Conservation (phyloP, 1,140 invertebrate genomes). For the Trichogramma pretiosum region DNA sequence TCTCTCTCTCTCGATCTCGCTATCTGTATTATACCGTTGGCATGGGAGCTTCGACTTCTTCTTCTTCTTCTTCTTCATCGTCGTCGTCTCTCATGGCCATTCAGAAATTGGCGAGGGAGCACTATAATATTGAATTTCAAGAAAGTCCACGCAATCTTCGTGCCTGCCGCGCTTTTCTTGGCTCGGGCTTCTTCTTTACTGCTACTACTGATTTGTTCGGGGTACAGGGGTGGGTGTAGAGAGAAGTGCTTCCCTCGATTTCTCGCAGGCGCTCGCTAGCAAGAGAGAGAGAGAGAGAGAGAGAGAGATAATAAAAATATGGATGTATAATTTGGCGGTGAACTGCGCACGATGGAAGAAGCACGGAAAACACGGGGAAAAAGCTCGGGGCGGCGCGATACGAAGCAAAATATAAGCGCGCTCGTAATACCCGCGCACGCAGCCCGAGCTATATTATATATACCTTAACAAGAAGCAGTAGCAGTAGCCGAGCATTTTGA, state of each 20-base stretch:
- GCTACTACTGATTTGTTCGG: constrained; percentile 5
- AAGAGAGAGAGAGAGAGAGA: no score
- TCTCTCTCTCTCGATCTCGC: neutral
- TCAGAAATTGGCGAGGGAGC: constrained; percentile 13
- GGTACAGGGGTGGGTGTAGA: no score
- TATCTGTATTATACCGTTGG: neutral
- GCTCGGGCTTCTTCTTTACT: neutral
- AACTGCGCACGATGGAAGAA: no score
- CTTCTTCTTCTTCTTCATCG: neutral
- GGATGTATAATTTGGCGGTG: constrained; percentile 12
- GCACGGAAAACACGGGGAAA: no score
- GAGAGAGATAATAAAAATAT: constrained; percentile 16
- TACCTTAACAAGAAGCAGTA: no score
- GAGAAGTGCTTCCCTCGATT: constrained; percentile 13
- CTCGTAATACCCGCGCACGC: no score
- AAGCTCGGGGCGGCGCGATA: no score
- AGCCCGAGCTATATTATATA: no score
- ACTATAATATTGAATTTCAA: constrained; percentile 38
- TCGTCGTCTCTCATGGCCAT: neutral
- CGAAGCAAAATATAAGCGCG: no score
- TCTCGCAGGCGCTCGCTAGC: no score
- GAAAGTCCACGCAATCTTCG: no score
- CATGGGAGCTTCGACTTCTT: neutral
- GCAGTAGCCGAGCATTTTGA: neutral
- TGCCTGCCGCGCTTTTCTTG: no score